Conservation (phyloP, 2,797 vertebrate genomes). For the Lemur catta region DNA sequence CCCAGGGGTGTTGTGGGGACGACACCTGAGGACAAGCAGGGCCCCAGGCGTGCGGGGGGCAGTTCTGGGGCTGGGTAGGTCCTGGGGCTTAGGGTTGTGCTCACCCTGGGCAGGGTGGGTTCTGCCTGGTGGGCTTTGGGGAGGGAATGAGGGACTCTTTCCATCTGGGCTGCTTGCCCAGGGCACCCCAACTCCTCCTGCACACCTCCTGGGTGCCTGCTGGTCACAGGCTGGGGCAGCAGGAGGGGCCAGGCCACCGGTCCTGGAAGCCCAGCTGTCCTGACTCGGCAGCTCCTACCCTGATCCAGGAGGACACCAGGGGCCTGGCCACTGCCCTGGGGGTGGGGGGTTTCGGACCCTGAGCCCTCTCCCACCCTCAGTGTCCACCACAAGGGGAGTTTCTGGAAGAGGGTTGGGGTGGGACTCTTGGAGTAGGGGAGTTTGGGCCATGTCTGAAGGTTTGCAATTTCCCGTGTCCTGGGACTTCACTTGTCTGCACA, state of each 20-base stretch:
- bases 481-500: fast-evolving
- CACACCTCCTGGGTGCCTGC: not conserved
- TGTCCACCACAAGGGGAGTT: not conserved
- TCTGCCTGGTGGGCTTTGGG: not conserved
- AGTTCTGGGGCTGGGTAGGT: no score
- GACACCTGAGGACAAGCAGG: not conserved
- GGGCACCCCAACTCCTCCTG: fast-evolving
- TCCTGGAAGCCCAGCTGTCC: not conserved
- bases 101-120: not conserved
- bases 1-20: fast-evolving
- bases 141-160: not conserved
- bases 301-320: not conserved
- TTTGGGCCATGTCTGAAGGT: not conserved
- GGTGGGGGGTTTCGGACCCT: fast-evolving
- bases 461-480: not conserved
- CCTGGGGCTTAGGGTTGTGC: no score
- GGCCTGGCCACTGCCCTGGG: no score
- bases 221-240: not conserved
- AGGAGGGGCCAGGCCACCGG: not conserved
- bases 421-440: not conserved
- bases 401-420: not conserved
- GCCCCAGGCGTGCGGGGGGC: fast-evolving
- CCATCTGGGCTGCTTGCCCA: not conserved
- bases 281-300: not conserved
- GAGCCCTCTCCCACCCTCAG: fast-evolving